These are phyloP conservation scores for Marmota flaviventris DNA, from an alignment of 2,113 vertebrate species.

Conservation along the genomic window DNA sequence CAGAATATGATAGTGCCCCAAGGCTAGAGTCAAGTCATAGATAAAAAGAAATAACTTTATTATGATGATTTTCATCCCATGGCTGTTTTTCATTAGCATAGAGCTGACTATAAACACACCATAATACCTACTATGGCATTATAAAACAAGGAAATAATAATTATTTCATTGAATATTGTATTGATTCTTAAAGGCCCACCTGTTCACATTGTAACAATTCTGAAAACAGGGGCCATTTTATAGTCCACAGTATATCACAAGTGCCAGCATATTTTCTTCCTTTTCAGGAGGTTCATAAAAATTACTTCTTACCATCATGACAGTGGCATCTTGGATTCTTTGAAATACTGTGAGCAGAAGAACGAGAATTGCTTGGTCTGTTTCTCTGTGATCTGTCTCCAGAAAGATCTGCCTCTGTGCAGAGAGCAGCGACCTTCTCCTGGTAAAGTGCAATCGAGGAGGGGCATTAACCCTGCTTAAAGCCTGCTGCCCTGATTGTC, in stretches of 20 bases:
- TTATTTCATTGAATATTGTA: background rate
- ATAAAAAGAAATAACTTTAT: background rate
- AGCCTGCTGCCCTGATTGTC: background rate
- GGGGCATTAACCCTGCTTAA: too few relatives aligned
- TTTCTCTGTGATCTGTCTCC: background rate
- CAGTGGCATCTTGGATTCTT: background rate
- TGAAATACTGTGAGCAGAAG: background rate
- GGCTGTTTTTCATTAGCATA: background rate
- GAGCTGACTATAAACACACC: background rate
- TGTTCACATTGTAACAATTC: background rate
- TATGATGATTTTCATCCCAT: background rate
- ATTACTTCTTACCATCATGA: background rate
- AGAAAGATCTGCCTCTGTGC: background rate
- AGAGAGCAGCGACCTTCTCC: background rate
- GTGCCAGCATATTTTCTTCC: background rate
- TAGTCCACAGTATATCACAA: background rate
- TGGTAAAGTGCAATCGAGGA: too few relatives aligned
- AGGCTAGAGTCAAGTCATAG: background rate
- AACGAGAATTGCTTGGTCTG: background rate
- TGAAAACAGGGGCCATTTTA: background rate
- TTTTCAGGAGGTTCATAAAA: background rate
- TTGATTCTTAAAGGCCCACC: background rate
- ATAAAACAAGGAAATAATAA: background rate
- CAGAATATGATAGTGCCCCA: too few relatives aligned
- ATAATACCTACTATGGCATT: background rate